Evolutionary conservation across 2,888 invertebrate genomes (phyloP), one percentile per base, ranked within the genome.

Genomic region (Taphrorychus bicolor): DNA sequence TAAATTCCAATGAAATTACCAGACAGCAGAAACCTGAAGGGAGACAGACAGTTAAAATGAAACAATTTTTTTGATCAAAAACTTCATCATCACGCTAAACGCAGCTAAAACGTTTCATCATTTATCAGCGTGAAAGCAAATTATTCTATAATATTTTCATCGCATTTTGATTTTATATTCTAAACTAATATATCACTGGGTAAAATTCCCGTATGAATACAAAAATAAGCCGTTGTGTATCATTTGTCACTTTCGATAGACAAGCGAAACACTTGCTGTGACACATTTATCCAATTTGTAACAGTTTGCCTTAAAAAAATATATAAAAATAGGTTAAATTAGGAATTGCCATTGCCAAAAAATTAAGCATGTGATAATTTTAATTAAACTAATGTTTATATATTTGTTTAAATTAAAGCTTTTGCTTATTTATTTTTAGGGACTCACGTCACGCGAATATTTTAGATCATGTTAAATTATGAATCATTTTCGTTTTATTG

Each of bases 201-300:
- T 53, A 42, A 66, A 66, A 66, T 66, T 51, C 51, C 45, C 56
- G 66, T 60, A 66, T 66, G 66, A 66, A 66, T 66, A 66, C 66
- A 60, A 66, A 66, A 66, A 49, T 66, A 66, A 66, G 66, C 66
- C 60, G 56, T 56, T 60, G 62, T 58, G 49, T 67, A 67, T 67
- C 67, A 62, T 67, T 67, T 67, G 67, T 67, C 67, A 67, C 62
- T 61, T 62, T 61, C 67, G 67, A 67, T 67, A 67, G 61, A 62
- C 62, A 67, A 62, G 62, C 58, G 62, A 67, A 67, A 67, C 67
- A 67, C 67, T 62, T 67, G 67, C 67, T 67, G 57, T 67, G 67
- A 67, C 67, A 67, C 59, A 53, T 67, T 67, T 67, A 67, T 67
- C 67, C 67, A 67, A 67, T 67, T 67, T 67, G 67, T 62, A 45